Evolutionary conservation across 2,113 vertebrate genomes (phyloP).

Genomic region (Rhinopomastus cyanomelas): DNA sequence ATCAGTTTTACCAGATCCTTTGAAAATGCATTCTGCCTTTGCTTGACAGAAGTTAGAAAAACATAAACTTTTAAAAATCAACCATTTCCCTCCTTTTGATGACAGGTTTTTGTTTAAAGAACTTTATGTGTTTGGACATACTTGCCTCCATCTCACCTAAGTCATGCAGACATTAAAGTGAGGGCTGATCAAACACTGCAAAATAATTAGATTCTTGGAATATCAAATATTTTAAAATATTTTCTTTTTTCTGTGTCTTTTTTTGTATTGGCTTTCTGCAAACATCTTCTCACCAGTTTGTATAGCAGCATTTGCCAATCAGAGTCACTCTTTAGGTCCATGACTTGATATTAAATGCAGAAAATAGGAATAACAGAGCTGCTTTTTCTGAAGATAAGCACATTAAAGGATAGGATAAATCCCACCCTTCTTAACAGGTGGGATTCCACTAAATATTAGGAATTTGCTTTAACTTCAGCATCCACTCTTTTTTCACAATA

Average conservation of each 20-base stretch:
- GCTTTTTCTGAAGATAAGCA: neutral
- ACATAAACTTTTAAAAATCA: neutral
- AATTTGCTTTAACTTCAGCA: neutral
- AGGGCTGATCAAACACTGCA: neutral
- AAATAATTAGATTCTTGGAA: slow-evolving; percentile 28
- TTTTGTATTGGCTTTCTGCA: neutral
- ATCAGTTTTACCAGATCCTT: neutral
- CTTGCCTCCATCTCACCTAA: neutral
- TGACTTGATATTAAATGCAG: neutral
- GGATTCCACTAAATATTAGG: neutral
- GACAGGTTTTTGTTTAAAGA: neutral
- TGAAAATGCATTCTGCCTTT: neutral
- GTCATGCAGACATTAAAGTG: neutral
- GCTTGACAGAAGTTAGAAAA: neutral
- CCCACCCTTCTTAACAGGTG: neutral
- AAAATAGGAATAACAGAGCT: neutral
- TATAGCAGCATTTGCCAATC: neutral
- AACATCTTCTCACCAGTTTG: neutral
- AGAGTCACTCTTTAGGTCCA: neutral
- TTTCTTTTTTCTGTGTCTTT: neutral
- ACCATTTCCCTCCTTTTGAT: neutral
- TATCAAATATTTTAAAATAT: neutral
- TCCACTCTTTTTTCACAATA: neutral
- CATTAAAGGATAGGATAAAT: neutral
- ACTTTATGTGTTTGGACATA: neutral